Evolutionary conservation across 2,888 invertebrate species (phyloP).

Genomic region (Caenorhabditis parvicauda): DNA sequence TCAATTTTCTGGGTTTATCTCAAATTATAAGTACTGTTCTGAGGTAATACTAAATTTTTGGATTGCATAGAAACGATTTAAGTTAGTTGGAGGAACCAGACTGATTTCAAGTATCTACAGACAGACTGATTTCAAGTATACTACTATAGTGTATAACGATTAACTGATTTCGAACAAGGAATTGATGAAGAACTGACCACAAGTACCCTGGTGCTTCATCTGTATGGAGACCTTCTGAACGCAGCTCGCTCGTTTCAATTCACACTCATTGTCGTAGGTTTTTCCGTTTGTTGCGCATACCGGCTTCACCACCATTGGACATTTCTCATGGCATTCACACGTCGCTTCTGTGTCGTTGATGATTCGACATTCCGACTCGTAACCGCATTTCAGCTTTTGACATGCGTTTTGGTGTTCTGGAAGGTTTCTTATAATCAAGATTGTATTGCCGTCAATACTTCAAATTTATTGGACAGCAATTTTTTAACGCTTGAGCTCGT

Average conservation of each 20-base stretch:
- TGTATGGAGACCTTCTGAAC: conserved; percentile 63
- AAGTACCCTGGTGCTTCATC: conserved; percentile 66
- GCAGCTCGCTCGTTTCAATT: conserved; percentile 70
- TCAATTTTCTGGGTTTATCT: no score
- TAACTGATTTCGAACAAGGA: no score
- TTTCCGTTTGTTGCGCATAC: conserved; percentile 71
- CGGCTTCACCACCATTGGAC: conserved; percentile 49
- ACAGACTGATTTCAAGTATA: no score
- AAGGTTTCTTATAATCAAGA: not conserved
- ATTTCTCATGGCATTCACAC: conserved; percentile 38
- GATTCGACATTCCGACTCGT: conserved; percentile 75
- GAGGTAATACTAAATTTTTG: no score
- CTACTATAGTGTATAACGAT: no score
- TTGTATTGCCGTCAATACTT: no score
- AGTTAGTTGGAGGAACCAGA: not conserved
- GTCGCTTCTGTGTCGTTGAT: conserved; percentile 19
- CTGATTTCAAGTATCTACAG: no score
- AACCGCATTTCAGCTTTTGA: conserved; percentile 72
- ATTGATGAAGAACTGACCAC: conserved; percentile 64
- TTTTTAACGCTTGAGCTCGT: no score
- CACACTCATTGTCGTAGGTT: conserved; percentile 83
- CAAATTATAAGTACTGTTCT: no score
- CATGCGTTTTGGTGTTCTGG: conserved; percentile 37
- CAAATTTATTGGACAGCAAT: no score
- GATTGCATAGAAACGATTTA: no score